These are phyloP conservation scores for Drosophila fuyamai DNA, from an alignment of 1,140 invertebrate species.

Conservation along the genomic window DNA sequence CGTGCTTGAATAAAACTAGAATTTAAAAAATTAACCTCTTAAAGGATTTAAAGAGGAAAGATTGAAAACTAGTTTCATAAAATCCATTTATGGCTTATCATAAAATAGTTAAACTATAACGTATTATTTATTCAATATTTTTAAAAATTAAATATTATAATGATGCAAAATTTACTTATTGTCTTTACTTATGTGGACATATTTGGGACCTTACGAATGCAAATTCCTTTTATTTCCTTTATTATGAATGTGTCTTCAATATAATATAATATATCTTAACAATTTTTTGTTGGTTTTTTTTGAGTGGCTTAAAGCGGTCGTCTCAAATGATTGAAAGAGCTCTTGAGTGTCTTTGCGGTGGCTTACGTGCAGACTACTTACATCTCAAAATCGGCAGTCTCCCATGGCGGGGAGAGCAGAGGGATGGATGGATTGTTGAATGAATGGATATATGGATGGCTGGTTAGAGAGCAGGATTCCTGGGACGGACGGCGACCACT, in stretches of 20 bases:
- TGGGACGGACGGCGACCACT: conserved; percentile 42
- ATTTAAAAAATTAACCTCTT: conserved; percentile 3
- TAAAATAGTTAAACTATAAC: no score
- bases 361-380: conserved; percentile 21
- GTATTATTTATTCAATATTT: no score
- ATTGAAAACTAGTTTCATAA: no score
- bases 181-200: no score
- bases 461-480: not conserved
- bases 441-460: conserved; percentile 27
- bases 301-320: not conserved
- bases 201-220: no score
- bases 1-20: conserved; percentile 8
- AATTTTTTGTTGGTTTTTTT: not conserved
- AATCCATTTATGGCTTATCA: not conserved
- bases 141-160: no score
- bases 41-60: not conserved
- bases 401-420: conserved; percentile 5
- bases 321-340: conserved; percentile 10
- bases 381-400: conserved; percentile 7
- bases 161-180: no score
- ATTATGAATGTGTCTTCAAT: not conserved
- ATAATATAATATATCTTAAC: not conserved
- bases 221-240: no score
- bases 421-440: conserved; percentile 11
- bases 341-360: conserved; percentile 6